Conservation (phyloP, 2,888 invertebrate genomes). For the Busseola fusca region DNA sequence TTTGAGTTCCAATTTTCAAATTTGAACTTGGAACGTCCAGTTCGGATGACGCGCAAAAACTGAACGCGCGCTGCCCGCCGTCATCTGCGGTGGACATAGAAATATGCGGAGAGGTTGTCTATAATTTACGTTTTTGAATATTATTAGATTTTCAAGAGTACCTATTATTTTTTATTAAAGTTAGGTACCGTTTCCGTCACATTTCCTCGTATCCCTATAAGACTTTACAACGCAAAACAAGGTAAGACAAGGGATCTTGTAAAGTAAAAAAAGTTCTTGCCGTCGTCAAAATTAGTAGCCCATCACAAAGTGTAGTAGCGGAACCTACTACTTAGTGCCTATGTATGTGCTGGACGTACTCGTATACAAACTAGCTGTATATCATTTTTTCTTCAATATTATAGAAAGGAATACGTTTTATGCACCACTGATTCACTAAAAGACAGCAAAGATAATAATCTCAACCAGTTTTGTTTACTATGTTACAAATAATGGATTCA, state of each 20-base stretch:
- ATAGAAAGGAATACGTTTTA: not conserved
- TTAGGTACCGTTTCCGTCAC: not conserved
- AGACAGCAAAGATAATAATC: constrained; percentile 11
- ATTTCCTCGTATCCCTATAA: no score
- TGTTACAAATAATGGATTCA: constrained; percentile 22
- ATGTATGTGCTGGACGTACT: no score
- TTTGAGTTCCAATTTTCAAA: constrained; percentile 87
- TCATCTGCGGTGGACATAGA: constrained; percentile 80
- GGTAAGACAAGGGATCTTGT: no score
- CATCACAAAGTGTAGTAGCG: not conserved
- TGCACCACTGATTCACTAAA: not conserved
- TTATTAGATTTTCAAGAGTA: not conserved
- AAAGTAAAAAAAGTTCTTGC: no score
- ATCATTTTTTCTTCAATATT: not conserved
- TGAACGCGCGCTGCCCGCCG: constrained; percentile 85
- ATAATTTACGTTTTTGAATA: not conserved
- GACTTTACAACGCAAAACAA: no score
- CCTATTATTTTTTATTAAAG: not conserved
- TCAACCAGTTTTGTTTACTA: constrained; percentile 24
- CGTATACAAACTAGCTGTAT: not conserved
- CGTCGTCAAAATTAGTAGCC: not conserved
- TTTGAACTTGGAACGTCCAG: constrained; percentile 89
- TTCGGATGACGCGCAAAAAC: constrained; percentile 87
- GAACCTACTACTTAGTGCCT: no score
- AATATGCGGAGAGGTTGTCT: constrained; percentile 65